These are phyloP conservation scores for Bergia puertoricense DNA, from an alignment of 92 coral and sea anemone genomes.

Conservation along the genomic window DNA sequence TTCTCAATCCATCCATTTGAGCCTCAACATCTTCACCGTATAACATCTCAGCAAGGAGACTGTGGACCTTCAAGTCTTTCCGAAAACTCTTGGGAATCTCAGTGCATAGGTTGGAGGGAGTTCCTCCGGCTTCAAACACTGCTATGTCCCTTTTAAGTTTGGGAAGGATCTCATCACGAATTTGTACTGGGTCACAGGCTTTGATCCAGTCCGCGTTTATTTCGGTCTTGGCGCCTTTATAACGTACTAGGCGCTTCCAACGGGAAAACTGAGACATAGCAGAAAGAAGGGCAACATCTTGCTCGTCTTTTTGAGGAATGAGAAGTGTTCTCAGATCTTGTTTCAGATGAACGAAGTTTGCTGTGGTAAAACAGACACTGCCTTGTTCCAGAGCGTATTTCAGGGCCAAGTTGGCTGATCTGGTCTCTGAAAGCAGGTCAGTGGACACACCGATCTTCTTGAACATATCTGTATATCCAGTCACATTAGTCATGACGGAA, in stretches of 20 bases:
- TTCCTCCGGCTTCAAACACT: conserved; percentile 51
- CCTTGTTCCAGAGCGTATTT: conserved; percentile 59
- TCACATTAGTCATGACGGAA: conserved; percentile 60
- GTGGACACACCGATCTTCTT: conserved; percentile 32
- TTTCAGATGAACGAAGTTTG: conserved; percentile 53
- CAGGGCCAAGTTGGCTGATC: conserved; percentile 55
- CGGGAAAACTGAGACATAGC: conserved; percentile 52
- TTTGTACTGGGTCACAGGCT: conserved; percentile 49
- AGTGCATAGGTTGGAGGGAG: conserved; percentile 57
- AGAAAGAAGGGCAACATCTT: conserved; percentile 43
- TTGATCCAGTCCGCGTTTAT: conserved; percentile 57
- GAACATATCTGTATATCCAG: conserved; percentile 51
- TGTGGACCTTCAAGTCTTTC: conserved; percentile 46
- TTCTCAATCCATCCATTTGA: conserved; percentile 55
- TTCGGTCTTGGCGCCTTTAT: conserved; percentile 54
- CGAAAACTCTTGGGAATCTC: conserved; percentile 60
- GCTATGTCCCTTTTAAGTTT: conserved; percentile 57
- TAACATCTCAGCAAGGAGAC: conserved; percentile 59
- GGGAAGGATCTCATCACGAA: conserved; percentile 64
- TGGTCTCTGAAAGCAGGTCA: conserved; percentile 19
- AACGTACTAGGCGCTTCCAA: conserved; percentile 57
- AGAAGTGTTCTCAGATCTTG: conserved; percentile 49
- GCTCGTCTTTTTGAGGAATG: conserved; percentile 29
- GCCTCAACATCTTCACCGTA: conserved; percentile 52
- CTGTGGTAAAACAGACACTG: conserved; percentile 59